These are phyloP conservation scores for Diaprepes abbreviatus DNA, from an alignment of 2,888 invertebrate species.

Conservation along the genomic window DNA sequence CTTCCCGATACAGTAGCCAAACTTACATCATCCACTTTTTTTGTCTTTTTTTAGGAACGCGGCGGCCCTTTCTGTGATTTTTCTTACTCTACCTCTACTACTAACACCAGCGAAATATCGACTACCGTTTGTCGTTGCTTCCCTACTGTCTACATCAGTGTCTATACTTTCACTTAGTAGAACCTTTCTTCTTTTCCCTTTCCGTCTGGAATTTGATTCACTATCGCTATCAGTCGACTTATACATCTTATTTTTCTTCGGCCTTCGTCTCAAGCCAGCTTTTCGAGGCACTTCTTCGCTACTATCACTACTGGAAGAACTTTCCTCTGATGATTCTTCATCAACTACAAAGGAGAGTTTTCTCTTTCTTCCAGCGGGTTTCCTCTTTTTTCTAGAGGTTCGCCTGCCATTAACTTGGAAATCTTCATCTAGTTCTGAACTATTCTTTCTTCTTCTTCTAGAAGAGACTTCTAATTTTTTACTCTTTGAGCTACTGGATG, in stretches of 20 bases:
- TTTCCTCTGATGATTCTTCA: slow-evolving; percentile 54
- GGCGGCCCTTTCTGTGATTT: slow-evolving; percentile 84
- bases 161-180: slow-evolving; percentile 54
- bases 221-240: slow-evolving; percentile 55
- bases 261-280: slow-evolving; percentile 48
- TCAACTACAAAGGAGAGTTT: slow-evolving; percentile 51
- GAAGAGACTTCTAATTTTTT: not conserved
- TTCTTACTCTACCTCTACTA: slow-evolving; percentile 87
- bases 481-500: slow-evolving; percentile 27
- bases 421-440: slow-evolving; percentile 45
- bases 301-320: slow-evolving; percentile 38
- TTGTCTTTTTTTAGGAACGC: slow-evolving; percentile 67
- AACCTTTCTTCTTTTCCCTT: slow-evolving; percentile 60
- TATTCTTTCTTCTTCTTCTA: slow-evolving; percentile 26
- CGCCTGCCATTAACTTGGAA: slow-evolving; percentile 53
- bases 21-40: slow-evolving; percentile 46
- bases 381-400: slow-evolving; percentile 47
- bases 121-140: slow-evolving; percentile 32
- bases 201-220: slow-evolving; percentile 49
- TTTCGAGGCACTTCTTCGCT: slow-evolving; percentile 41
- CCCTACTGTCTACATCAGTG: slow-evolving; percentile 39
- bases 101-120: slow-evolving; percentile 71
- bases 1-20: slow-evolving; percentile 35
- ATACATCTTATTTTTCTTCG: slow-evolving; percentile 53
- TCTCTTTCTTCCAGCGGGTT: slow-evolving; percentile 51